A percentile compares a stretch with the other conserved stretches of the same genome.
phyloP scores from a whole-genome alignment of 2,113 vertebrate species.

The Cephalopterus ornatus region DNA sequence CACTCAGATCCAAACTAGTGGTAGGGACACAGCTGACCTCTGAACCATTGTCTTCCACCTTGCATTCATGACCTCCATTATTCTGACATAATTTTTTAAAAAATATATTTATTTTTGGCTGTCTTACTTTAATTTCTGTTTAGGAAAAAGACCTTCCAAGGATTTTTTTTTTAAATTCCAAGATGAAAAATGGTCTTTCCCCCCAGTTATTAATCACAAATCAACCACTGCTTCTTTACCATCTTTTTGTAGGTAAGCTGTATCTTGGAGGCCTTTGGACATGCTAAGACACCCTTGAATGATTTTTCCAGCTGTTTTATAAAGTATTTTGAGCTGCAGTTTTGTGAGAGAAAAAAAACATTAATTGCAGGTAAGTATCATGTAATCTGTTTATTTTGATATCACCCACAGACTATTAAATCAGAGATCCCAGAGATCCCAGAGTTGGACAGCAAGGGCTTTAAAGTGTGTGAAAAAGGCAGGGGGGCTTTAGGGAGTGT shows the following conservation, averaged over 20 bases:
- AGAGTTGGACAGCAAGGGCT: neutral
- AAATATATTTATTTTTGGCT: neutral
- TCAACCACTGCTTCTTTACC: neutral
- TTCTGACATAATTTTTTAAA: neutral
- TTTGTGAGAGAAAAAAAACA: slow-evolving; percentile 82
- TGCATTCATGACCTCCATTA: neutral
- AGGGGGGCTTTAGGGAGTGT: rapidly evolving
- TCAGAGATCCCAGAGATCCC: neutral
- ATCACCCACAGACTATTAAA: too few species aligned
- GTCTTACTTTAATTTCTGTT: neutral
- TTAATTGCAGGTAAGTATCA: slow-evolving; percentile 79
- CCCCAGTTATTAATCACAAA: neutral
- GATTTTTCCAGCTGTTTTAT: slow-evolving; percentile 87
- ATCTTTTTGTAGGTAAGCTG: slow-evolving; percentile 77
- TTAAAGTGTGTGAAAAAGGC: neutral
- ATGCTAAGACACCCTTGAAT: slow-evolving; percentile 87
- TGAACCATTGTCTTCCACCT: neutral
- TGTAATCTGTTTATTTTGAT: neutral
- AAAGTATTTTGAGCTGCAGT: slow-evolving; percentile 87
- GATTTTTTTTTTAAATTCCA: neutral
- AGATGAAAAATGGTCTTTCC: neutral
- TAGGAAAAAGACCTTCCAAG: neutral
- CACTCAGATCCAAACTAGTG: neutral
- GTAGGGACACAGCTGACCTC: rapidly evolving
- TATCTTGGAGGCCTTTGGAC: slow-evolving; percentile 90